Percentiles rank a stretch among this genome's conserved stretches.
Evolutionary conservation across 37 sponge, comb jelly and placozoan species (phyloP).

Genomic region (Beroe ovata): DNA sequence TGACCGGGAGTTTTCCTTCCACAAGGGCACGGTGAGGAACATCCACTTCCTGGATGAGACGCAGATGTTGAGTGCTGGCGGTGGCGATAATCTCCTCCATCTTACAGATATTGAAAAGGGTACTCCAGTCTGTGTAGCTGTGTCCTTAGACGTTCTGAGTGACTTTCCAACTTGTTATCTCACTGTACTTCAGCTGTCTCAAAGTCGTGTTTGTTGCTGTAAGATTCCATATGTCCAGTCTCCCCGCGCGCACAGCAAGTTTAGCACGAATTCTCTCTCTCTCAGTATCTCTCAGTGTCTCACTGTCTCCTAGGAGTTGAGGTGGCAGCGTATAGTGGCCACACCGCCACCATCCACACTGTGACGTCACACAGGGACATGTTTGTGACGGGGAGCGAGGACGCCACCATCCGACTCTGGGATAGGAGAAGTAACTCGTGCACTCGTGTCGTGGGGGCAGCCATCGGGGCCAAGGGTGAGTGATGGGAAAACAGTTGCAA

Average conservation of each 20-base stretch:
- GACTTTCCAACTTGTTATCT: too few relatives aligned
- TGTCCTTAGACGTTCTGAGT: too few relatives aligned
- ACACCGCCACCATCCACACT: constrained; percentile 40
- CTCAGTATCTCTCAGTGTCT: too few relatives aligned
- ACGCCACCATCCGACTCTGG: constrained; percentile 48
- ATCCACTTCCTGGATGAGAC: constrained; percentile 10
- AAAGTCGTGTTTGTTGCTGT: too few relatives aligned
- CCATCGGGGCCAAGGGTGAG: constrained; percentile 20
- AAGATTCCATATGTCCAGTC: too few relatives aligned
- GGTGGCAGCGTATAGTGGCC: constrained; percentile 38
- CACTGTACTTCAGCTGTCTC: too few relatives aligned
- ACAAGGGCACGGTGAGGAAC: constrained; percentile 58
- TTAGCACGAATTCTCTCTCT: too few relatives aligned
- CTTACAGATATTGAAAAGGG: constrained; percentile 23
- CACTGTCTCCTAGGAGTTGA: constrained; percentile 30
- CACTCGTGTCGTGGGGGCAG: constrained; percentile 31
- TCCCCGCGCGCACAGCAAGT: too few relatives aligned
- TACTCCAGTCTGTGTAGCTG: too few relatives aligned
- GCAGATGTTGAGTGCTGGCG: constrained; percentile 20
- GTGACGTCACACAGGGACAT: constrained; percentile 42
- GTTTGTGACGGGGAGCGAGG: constrained; percentile 56
- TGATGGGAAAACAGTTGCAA: too few relatives aligned
- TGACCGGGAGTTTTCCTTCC: constrained; percentile 62
- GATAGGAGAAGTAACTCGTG: constrained; percentile 32
- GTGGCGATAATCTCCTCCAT: constrained; percentile 55